A percentile compares a stretch with the other conserved stretches of the same genome.
Conservation (phyloP, 2,113 vertebrate genomes). For the Psittacara wagleri region DNA sequence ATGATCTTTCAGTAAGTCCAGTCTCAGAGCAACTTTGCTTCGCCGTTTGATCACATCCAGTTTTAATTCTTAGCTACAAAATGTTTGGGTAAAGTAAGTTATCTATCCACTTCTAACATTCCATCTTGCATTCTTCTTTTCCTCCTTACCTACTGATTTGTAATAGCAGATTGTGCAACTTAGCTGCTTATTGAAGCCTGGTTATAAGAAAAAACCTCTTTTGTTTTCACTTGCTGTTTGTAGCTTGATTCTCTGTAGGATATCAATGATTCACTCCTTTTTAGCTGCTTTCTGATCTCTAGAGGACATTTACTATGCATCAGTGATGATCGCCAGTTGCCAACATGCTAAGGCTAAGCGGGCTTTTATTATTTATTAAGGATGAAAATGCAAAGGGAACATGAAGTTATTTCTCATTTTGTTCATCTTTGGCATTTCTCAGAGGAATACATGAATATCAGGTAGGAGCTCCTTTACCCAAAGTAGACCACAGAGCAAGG, state of each 20-base stretch:
- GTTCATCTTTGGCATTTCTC: not conserved
- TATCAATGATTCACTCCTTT: not conserved
- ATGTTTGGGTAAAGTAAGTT: not conserved
- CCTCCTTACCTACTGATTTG: not conserved
- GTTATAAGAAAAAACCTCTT: not conserved
- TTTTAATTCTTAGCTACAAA: not conserved
- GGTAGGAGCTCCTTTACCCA: not conserved
- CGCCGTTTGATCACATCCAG: not conserved
- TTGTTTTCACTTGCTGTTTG: not conserved
- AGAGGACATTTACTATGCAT: not conserved
- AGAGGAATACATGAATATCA: not conserved
- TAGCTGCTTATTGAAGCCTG: not conserved
- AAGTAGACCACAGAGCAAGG: accelerated
- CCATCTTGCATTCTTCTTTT: not conserved
- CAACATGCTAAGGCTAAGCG: not conserved
- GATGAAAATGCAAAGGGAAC: not conserved
- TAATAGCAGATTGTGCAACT: not conserved
- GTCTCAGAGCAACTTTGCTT: not conserved
- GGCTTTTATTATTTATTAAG: not conserved
- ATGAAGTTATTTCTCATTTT: not conserved
- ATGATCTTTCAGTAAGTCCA: not conserved
- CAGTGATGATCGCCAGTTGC: not conserved
- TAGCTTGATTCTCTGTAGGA: not conserved
- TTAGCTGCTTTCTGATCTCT: not conserved
- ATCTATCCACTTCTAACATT: not conserved